These are phyloP conservation scores for Hydra vulgaris DNA, from an alignment of 30 jellyfish, hydroid and myxozoan species.

Conservation along the genomic window DNA sequence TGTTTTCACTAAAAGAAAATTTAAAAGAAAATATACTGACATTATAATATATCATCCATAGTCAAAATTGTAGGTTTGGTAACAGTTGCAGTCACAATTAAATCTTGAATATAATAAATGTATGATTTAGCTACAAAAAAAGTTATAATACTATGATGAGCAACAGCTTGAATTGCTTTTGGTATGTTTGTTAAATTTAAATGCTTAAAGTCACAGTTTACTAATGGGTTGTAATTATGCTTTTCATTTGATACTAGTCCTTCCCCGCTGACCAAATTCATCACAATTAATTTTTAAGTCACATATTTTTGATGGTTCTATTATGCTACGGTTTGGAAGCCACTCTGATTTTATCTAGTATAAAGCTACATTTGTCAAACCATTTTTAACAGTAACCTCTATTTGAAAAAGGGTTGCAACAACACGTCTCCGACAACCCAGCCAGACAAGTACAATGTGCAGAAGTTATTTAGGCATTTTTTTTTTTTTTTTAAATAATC, in stretches of 20 bases:
- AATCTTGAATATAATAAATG: not conserved
- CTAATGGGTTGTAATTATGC: conserved; percentile 17
- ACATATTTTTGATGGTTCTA: conserved; percentile 5
- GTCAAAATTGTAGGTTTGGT: not conserved
- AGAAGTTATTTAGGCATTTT: conserved; percentile 13
- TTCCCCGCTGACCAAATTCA: conserved; percentile 28
- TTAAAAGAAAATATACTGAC: not conserved
- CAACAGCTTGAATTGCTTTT: conserved; percentile 12
- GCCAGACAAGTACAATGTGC: conserved; percentile 58
- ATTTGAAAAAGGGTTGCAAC: conserved; percentile 42
- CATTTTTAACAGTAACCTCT: conserved; percentile 33
- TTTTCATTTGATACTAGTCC: conserved; percentile 8
- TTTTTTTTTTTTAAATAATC: conserved; percentile 18
- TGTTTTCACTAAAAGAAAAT: not conserved
- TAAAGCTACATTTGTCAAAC: conserved; percentile 34
- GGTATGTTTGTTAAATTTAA: conserved; percentile 13
- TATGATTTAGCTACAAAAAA: conserved; percentile 12
- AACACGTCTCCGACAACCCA: conserved; percentile 42
- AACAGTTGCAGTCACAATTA: not conserved
- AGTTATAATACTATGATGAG: conserved; percentile 16
- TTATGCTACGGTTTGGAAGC: conserved; percentile 28
- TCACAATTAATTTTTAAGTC: conserved; percentile 8
- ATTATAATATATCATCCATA: not conserved
- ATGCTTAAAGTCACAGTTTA: not conserved
- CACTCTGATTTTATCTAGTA: conserved; percentile 12